Percentiles rank a stretch among this genome's conserved stretches.
These are phyloP conservation scores for Dasyurus viverrinus DNA, from an alignment of 2,113 vertebrate genomes.

Conservation along the genomic window DNA sequence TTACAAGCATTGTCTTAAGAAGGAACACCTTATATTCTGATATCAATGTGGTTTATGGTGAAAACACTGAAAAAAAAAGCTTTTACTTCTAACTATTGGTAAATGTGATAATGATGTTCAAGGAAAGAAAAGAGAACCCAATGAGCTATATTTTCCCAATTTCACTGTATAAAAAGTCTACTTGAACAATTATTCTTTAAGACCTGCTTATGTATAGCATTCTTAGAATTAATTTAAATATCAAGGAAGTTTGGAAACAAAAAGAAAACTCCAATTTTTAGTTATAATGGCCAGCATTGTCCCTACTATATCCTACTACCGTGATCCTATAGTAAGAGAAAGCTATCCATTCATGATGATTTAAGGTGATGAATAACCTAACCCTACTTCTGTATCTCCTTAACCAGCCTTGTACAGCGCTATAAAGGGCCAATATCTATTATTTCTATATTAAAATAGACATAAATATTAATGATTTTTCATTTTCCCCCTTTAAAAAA, in stretches of 20 bases:
- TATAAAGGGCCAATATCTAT: not conserved
- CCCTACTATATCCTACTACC: not conserved
- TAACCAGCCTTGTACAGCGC: not conserved
- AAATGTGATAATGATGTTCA: slow-evolving; percentile 30
- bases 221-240: not conserved
- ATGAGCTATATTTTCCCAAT: not conserved
- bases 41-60: slow-evolving; percentile 38
- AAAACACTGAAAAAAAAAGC: slow-evolving; percentile 17
- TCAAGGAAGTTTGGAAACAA: not conserved
- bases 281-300: not conserved
- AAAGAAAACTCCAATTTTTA: not conserved
- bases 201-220: not conserved
- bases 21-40: not conserved
- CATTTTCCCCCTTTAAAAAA: not conserved
- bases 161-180: not conserved
- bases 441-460: not conserved
- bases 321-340: not conserved
- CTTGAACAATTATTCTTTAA: not conserved
- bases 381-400: not conserved
- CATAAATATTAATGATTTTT: not conserved
- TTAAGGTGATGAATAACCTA: not conserved
- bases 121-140: not conserved
- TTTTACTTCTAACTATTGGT: not conserved
- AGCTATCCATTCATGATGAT: not conserved
- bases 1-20: slow-evolving; percentile 47